These are phyloP conservation scores for Chlorodrepanis virens DNA, from an alignment of 2,113 vertebrate species.

Conservation along the genomic window DNA sequence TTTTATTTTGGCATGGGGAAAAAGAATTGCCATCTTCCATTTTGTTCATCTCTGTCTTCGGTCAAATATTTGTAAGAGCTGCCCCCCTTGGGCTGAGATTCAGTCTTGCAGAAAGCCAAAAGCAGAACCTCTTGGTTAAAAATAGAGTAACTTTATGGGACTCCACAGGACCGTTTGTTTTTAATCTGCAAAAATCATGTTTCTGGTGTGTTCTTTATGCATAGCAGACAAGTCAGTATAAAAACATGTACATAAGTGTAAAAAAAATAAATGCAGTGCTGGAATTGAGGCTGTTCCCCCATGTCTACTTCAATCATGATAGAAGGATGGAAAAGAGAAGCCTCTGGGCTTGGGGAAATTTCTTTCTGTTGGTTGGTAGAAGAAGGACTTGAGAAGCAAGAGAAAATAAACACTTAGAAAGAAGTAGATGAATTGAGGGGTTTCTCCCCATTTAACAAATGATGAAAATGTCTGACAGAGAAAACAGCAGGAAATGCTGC, in stretches of 20 bases:
- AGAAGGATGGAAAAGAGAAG: not conserved
- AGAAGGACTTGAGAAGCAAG: not conserved
- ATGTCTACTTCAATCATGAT: not conserved
- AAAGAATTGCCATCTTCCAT: not conserved
- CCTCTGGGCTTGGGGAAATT: not conserved
- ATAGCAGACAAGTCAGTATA: not conserved
- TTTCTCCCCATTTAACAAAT: not conserved
- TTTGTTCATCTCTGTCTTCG: not conserved
- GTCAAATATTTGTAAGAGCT: not conserved
- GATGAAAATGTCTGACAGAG: not conserved
- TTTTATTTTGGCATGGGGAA: not conserved
- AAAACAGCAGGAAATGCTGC: not conserved
- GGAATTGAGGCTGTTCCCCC: not conserved
- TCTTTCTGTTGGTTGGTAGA: not conserved
- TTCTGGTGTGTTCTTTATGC: not conserved
- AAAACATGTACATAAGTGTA: not conserved
- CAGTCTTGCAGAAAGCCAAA: not conserved
- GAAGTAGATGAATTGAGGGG: not conserved
- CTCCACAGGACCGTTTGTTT: not conserved
- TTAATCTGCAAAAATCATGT: not conserved
- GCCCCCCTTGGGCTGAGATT: not conserved
- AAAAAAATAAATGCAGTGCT: not conserved
- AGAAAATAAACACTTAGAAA: not conserved
- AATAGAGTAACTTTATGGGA: not conserved
- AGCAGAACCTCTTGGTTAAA: conserved; percentile 11